Conservation (phyloP, 2,888 invertebrate genomes). For the Vanessa cardui region DNA sequence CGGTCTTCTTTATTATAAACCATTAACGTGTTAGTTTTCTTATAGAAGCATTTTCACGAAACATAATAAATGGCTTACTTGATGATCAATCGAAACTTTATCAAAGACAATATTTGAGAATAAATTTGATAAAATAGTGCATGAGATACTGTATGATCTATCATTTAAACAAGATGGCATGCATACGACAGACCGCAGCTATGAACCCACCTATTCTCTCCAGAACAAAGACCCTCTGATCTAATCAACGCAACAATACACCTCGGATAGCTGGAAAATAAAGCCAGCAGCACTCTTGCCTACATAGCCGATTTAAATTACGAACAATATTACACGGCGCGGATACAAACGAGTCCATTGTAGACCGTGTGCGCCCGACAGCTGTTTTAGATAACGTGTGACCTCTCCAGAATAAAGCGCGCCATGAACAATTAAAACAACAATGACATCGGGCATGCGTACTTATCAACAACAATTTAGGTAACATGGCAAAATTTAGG, state of each 20-base stretch:
- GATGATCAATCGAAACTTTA: neutral
- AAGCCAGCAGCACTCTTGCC: conserved; percentile 59
- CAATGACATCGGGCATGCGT: conserved; percentile 52
- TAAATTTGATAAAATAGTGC: conserved; percentile 19
- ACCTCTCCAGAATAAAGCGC: conserved; percentile 72
- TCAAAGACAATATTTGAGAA: conserved; percentile 29
- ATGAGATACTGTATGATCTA: conserved; percentile 49
- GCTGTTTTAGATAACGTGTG: conserved; percentile 80
- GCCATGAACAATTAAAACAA: conserved; percentile 62
- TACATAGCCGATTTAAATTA: conserved; percentile 75
- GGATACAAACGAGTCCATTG: conserved; percentile 76
- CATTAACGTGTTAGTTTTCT: conserved; percentile 78
- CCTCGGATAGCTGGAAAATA: conserved; percentile 72
- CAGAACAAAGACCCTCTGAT: conserved; percentile 76
- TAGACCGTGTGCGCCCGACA: conserved; percentile 72
- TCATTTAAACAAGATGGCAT: conserved; percentile 60
- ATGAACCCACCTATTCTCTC: conserved; percentile 61
- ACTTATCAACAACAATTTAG: conserved; percentile 43
- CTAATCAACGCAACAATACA: conserved; percentile 81
- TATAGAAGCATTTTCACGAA: conserved; percentile 45
- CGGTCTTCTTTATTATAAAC: conserved; percentile 78
- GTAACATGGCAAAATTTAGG: conserved; percentile 33
- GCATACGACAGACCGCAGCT: conserved; percentile 62
- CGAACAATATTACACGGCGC: conserved; percentile 75
- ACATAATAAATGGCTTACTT: neutral